Percentiles rank a stretch among this genome's conserved stretches.
Evolutionary conservation across 2,888 invertebrate species (phyloP).

Genomic region (Dicycla oo): DNA sequence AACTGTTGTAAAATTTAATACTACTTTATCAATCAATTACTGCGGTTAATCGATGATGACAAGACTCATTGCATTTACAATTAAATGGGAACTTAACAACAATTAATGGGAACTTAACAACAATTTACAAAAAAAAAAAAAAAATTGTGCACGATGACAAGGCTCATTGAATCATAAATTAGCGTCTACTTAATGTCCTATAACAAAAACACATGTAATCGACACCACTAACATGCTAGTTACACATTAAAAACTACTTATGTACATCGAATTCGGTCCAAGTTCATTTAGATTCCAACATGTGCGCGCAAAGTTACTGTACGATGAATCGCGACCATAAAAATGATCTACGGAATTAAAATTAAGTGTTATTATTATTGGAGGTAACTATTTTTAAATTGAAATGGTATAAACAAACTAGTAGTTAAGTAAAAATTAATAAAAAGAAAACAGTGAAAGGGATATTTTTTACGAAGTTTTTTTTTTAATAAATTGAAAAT

Average conservation of each 20-base stretch:
- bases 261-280: constrained; percentile 80
- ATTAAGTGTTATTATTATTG: constrained; percentile 18
- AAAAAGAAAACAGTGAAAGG: neutral
- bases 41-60: neutral
- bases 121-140: constrained; percentile 2
- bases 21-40: constrained; percentile 3
- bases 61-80: constrained; percentile 15
- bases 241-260: constrained; percentile 77
- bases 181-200: constrained; percentile 34
- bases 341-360: constrained; percentile 30
- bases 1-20: too few relatives aligned
- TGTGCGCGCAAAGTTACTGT: constrained; percentile 49
- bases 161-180: constrained; percentile 48
- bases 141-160: constrained; percentile 43
- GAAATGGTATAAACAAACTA: neutral
- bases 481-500: neutral
- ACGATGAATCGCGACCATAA: constrained; percentile 39
- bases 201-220: constrained; percentile 57
- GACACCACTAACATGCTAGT: constrained; percentile 68
- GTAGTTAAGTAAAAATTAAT: neutral
- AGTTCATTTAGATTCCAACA: constrained; percentile 73
- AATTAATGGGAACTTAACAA: constrained; percentile 9
- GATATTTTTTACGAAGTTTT: too few relatives aligned
- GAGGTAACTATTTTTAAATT: neutral
- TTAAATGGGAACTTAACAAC: constrained; percentile 9